Evolutionary conservation across 2,113 vertebrate genomes (phyloP).

Genomic region (Lagopus leucura): DNA sequence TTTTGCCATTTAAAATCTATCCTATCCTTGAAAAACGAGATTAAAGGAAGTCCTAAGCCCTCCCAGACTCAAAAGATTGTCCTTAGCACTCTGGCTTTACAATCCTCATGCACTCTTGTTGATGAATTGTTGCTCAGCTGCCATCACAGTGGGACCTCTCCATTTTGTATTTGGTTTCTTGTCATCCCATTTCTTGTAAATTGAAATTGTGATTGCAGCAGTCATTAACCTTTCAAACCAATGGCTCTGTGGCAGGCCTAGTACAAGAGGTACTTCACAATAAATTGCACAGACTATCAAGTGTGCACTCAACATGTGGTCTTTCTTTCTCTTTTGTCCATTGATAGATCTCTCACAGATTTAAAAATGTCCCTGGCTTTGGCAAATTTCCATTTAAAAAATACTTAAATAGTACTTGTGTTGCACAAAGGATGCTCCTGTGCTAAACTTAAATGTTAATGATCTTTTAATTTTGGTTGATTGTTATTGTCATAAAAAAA

Average conservation of each 20-base stretch:
- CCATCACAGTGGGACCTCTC: conserved; percentile 37
- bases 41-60: not conserved
- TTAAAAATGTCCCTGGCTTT: not conserved
- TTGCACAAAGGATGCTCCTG: not conserved
- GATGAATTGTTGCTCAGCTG: conserved; percentile 37
- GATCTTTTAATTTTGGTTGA: conserved; percentile 12
- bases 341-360: conserved; percentile 37
- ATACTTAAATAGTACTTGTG: not conserved
- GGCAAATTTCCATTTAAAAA: conserved; percentile 5
- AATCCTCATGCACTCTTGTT: not conserved
- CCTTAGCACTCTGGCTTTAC: not conserved
- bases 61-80: not conserved
- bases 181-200: conserved; percentile 60
- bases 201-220: conserved; percentile 62
- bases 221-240: conserved; percentile 67
- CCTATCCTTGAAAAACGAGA: not conserved
- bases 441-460: not conserved
- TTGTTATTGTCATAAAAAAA: not conserved
- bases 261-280: conserved; percentile 66
- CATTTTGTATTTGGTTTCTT: conserved; percentile 47
- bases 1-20: not conserved
- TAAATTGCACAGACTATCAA: conserved; percentile 57
- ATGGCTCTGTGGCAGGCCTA: conserved; percentile 47
- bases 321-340: conserved; percentile 35
- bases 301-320: not conserved